phyloP scores from a whole-genome alignment of 2,797 vertebrate species.

The Enteromius paludinosus region DNA sequence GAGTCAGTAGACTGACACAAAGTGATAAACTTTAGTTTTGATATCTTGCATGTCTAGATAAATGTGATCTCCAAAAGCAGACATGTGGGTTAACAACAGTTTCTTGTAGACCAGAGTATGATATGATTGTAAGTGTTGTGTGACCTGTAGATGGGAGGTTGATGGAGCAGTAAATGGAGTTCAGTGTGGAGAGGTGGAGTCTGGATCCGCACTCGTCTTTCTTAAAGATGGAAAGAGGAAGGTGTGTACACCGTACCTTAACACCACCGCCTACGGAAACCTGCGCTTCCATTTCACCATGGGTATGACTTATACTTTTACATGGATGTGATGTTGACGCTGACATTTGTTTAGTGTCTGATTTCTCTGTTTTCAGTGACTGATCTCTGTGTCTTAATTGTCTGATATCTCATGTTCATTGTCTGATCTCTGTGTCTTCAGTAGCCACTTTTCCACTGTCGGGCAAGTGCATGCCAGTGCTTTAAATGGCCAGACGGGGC shows the following conservation, averaged over 20 bases:
- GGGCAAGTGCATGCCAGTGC: no score
- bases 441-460: not conserved
- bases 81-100: not conserved
- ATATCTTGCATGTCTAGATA: not conserved
- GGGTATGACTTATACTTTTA: conserved; percentile 73
- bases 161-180: conserved; percentile 86
- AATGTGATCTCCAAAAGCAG: not conserved
- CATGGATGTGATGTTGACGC: not conserved
- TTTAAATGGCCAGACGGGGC: no score
- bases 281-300: conserved; percentile 93
- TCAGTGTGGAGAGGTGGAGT: conserved; percentile 93
- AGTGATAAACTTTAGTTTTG: not conserved
- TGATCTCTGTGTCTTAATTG: not conserved
- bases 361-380: not conserved
- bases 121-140: not conserved
- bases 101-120: not conserved
- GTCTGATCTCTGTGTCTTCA: not conserved
- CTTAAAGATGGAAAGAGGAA: conserved; percentile 88
- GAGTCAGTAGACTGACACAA: not conserved
- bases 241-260: conserved; percentile 92
- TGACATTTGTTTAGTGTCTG: not conserved
- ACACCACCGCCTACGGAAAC: conserved; percentile 92
- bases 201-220: conserved; percentile 90
- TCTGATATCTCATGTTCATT: no score
- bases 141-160: conserved; percentile 88